Evolutionary conservation across 23 tunicate species (phyloP), one percentile per base, ranked within the genome.

Genomic region (Phallusia fumigata): DNA sequence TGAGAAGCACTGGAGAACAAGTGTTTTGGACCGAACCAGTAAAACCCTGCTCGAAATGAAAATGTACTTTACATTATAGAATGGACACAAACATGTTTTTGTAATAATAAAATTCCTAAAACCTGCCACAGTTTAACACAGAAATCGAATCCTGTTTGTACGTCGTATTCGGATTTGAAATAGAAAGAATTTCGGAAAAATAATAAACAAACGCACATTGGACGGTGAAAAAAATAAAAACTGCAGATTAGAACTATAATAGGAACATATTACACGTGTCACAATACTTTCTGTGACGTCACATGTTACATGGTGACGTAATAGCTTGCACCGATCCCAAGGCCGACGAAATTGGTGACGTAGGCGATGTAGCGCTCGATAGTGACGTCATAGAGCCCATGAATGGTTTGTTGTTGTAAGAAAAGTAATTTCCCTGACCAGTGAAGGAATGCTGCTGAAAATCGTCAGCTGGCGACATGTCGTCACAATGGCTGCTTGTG

Each of bases 261-360:
- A 22, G 69, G 69, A 58, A 58, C 69, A 58, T 58, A 58, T 21
- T 22, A 58, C 8, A 24, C 28, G 16, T 58, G 69, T 3, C 10
- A 10, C 10, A 5, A 40, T 40, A 3, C n/a, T 40, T 10, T 40
- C 10, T 40, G 10, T 40, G 47, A 5, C 53, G 53, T 78, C 53
- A 78, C 32, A 78, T 21, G 15, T 36, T 24, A n/a, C 81, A 78
- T 21, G 81, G 81, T 52, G 83, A 80, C 73, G 83, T 80, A 26
- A 52, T 80, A 31, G 73, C 83, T 18, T 36, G 31, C 53, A 52
- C 73, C 35, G 73, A 52, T 51, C 50, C 73, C 22, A 80, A 31
- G 21, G 73, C 58, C 36, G 83, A 80, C 36, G 83, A 52, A 24
- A 80, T 12, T 31, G 73, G 31, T 31, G 83, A 52, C n/a, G 83